Percentiles rank a stretch among this genome's conserved stretches.
phyloP scores from a whole-genome alignment of 2,113 vertebrate genomes.

The Engystomops pustulosus region DNA sequence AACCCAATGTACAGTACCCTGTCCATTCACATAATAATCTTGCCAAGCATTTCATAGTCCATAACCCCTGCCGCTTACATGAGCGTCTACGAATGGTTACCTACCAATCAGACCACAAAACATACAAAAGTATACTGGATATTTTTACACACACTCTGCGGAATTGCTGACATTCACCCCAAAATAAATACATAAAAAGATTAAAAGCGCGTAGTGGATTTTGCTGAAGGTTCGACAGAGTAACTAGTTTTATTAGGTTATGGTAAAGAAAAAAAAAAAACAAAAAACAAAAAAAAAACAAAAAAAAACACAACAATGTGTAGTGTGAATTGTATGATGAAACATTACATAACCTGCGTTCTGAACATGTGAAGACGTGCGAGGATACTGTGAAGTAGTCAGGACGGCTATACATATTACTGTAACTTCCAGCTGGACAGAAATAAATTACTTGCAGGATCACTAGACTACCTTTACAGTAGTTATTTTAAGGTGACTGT shows the following conservation, averaged over 20 bases:
- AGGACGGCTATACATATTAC: not conserved
- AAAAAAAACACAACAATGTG: no score
- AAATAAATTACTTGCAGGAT: slow-evolving; percentile 24
- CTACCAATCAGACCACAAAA: not conserved
- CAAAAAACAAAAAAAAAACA: no score
- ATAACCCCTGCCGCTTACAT: not conserved
- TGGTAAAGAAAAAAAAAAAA: no score
- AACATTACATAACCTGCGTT: no score
- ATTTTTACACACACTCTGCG: no score
- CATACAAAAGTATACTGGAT: no score
- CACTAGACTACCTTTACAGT: not conserved
- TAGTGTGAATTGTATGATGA: no score
- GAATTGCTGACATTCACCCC: no score
- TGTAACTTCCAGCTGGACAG: not conserved
- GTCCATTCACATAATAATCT: slow-evolving; percentile 5
- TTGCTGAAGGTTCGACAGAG: no score
- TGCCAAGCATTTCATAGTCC: slow-evolving; percentile 15
- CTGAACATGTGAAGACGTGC: not conserved
- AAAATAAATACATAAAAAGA: no score
- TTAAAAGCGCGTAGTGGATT: no score
- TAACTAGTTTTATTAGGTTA: no score
- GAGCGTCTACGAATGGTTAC: not conserved
- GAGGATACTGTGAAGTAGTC: not conserved
- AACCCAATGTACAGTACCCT: slow-evolving; percentile 19
- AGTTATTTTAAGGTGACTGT: slow-evolving; percentile 18